Percentiles rank a stretch among this genome's conserved stretches.
Evolutionary conservation across 2,888 invertebrate species (phyloP).

Genomic region (Drosophila lacicola): DNA sequence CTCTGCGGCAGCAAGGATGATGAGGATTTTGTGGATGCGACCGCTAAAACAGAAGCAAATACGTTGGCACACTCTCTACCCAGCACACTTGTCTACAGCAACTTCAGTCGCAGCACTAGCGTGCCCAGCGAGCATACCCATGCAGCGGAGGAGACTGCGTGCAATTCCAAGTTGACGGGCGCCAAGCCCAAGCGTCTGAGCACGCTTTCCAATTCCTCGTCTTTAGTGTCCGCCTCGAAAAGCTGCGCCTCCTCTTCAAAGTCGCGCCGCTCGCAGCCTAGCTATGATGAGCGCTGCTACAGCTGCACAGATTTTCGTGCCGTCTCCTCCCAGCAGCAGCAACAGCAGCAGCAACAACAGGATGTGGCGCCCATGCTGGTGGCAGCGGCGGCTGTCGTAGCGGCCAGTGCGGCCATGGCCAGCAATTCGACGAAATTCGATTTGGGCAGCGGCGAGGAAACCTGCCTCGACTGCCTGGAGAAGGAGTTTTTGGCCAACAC

Average conservation of each 20-base stretch:
- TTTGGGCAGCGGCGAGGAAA: conserved; percentile 78
- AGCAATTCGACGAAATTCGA: conserved; percentile 65
- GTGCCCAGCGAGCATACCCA: conserved; percentile 51
- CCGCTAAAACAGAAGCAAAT: conserved; percentile 27
- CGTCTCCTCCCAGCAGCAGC: conserved; percentile 37
- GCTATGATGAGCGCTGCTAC: conserved; percentile 81
- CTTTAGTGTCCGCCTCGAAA: conserved; percentile 71
- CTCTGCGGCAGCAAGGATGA: conserved; percentile 42
- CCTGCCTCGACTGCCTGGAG: conserved; percentile 84
- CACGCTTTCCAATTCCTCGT: conserved; percentile 76
- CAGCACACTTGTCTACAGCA: conserved; percentile 66
- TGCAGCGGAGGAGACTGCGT: conserved; percentile 35
- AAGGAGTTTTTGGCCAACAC: conserved; percentile 84
- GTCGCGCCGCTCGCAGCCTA: conserved; percentile 76
- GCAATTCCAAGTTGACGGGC: conserved; percentile 70
- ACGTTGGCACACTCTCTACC: conserved; percentile 75
- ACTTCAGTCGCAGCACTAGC: conserved; percentile 67
- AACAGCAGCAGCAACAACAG: conserved; percentile 22
- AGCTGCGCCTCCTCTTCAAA: conserved; percentile 66
- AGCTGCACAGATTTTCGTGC: conserved; percentile 81
- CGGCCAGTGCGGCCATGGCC: conserved; percentile 51
- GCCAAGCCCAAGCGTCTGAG: conserved; percentile 84
- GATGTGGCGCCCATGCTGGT: conserved; percentile 63
- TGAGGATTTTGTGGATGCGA: conserved; percentile 29
- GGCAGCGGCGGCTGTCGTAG: conserved; percentile 62